These are phyloP conservation scores for Stenurella melanura DNA, from an alignment of 2,888 invertebrate species.

Conservation along the genomic window DNA sequence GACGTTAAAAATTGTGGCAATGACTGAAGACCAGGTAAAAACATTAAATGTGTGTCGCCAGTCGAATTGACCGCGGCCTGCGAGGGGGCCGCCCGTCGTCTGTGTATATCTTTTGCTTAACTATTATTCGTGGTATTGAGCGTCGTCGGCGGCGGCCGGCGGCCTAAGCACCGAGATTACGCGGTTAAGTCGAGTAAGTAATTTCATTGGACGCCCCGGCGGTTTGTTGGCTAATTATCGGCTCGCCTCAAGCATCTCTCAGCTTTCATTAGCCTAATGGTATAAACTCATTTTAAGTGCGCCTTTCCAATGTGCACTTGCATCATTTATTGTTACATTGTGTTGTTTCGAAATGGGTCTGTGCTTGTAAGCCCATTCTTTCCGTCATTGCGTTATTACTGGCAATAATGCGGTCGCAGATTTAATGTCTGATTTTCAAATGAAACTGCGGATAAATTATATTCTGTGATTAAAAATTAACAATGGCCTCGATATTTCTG, in stretches of 20 bases:
- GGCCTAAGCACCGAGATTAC: conserved; percentile 69
- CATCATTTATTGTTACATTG: conserved; percentile 51
- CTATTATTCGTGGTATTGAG: conserved; percentile 67
- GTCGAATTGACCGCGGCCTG: conserved; percentile 28
- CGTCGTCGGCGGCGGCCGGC: conserved; percentile 54
- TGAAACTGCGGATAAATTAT: background rate
- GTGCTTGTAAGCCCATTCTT: background rate
- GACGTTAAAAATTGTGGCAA: too few species aligned
- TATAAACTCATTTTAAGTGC: conserved; percentile 51
- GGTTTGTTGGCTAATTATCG: conserved; percentile 73
- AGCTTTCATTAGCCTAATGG: conserved; percentile 70
- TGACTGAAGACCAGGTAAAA: background rate
- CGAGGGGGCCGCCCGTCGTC: background rate
- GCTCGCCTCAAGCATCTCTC: conserved; percentile 67
- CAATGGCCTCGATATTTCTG: background rate
- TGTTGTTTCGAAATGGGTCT: conserved; percentile 17
- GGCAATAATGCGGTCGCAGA: background rate
- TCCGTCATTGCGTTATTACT: background rate
- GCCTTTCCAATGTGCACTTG: conserved; percentile 47
- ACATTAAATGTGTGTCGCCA: background rate
- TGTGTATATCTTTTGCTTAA: conserved; percentile 64
- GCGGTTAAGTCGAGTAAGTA: conserved; percentile 71
- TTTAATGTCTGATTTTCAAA: background rate
- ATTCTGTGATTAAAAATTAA: background rate
- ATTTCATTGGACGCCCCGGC: conserved; percentile 69